Evolutionary conservation across 2,888 invertebrate species (phyloP).

Genomic region (Temnothorax ravouxi): DNA sequence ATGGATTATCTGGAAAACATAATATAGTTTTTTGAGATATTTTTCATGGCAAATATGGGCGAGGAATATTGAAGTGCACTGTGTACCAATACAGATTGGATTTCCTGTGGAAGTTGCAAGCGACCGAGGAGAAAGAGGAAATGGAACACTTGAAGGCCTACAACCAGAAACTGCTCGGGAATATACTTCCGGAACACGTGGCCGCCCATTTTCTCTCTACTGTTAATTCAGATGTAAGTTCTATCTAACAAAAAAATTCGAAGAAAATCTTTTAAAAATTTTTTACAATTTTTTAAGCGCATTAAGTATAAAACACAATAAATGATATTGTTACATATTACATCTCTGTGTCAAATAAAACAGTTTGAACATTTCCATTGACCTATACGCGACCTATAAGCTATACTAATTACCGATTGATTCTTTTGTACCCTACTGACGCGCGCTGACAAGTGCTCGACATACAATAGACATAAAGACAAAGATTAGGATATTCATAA

Average conservation of each 20-base stretch:
- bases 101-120: slow-evolving; percentile 99
- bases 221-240: slow-evolving; percentile 94
- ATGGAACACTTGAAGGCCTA: slow-evolving; percentile 99
- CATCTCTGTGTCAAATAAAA: background rate
- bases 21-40: background rate
- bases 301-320: background rate
- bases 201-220: slow-evolving; percentile 97
- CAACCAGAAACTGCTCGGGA: slow-evolving; percentile 97
- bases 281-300: background rate
- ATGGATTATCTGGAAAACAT: background rate
- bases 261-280: background rate
- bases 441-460: background rate
- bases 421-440: background rate
- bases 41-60: background rate
- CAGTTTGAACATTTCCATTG: background rate
- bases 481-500: background rate
- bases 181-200: slow-evolving; percentile 98
- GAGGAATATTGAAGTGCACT: slow-evolving; percentile 6
- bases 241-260: background rate
- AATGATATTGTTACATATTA: background rate
- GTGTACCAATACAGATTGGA: slow-evolving; percentile 88
- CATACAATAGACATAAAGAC: background rate
- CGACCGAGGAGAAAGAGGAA: slow-evolving; percentile 98
- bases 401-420: background rate
- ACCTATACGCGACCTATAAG: background rate